Evolutionary conservation across 2,888 invertebrate genomes (phyloP), one percentile per base, ranked within the genome.

Genomic region (Vanessa cardui): DNA sequence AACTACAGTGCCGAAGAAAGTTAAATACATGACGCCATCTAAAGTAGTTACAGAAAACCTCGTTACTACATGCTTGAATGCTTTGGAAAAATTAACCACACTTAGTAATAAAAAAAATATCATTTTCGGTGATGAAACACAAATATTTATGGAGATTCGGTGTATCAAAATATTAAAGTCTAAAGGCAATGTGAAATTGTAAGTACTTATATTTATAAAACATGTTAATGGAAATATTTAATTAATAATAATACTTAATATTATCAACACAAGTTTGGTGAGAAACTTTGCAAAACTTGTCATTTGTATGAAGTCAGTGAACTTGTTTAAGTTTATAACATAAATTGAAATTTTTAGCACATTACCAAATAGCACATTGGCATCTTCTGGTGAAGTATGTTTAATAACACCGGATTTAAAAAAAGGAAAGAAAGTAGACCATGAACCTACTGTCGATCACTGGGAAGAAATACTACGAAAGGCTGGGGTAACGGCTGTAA

Each of bases 331-430:
- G 8, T 56, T 33, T 8, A 6, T 39, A 56, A 9, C 18, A 18
- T n/a, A 39, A 33, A 18, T 18, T 56, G 5, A n/a, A n/a, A 18
- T 39, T 56, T 79, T 20, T 73, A 92, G 91, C 80, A 75, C 85
- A 15, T 72, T 91, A 49, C 94, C 95, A 59, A 93, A 96, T 80
- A 92, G 94, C 2, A 83, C 96, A 52, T 85, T 95, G n/a, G 90
- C 94, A 45, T 91, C 94, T 2, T 93, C 94, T 3, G 94, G 95
- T 69, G 97, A 97, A 75, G 93, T 97, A 26, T 96, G 96, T 71
- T 84, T 98, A 16, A 95, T 98, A 80, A 97, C 97, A 45, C 94
- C 95, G 8, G 98, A 98, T 82, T 83, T 97, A 54, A 94, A 96
- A 78, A 95, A 94, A 76, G 96, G 96, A 6, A 93, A 93, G 31